Evolutionary conservation across 2,888 invertebrate genomes (phyloP).

Genomic region (Dynastes tityus): DNA sequence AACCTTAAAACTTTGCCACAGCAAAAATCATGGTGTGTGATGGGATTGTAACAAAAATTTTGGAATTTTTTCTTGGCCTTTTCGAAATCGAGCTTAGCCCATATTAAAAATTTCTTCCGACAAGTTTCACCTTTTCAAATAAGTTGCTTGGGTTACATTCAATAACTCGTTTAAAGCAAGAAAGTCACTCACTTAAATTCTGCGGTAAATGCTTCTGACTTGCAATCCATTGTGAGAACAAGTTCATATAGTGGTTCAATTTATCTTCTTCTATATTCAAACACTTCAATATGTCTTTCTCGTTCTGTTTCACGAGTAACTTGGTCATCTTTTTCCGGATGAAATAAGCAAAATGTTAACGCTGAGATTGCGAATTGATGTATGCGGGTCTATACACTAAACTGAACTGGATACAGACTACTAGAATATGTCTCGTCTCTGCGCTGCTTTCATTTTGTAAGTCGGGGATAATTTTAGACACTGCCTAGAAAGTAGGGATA

Average conservation of each 20-base stretch:
- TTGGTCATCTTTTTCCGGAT: not conserved
- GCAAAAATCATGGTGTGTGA: not conserved
- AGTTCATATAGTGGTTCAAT: not conserved
- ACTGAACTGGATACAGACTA: too few relatives aligned
- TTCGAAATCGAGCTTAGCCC: slow-evolving; percentile 19
- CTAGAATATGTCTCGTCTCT: too few relatives aligned
- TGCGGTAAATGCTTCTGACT: slow-evolving; percentile 9
- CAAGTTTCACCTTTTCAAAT: not conserved
- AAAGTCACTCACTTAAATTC: not conserved
- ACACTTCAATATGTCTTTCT: not conserved
- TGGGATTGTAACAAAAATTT: not conserved
- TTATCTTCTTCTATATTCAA: slow-evolving; percentile 11
- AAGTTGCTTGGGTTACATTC: not conserved
- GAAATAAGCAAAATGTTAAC: too few relatives aligned
- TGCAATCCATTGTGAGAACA: slow-evolving; percentile 4
- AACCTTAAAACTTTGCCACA: not conserved
- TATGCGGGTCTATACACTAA: too few relatives aligned
- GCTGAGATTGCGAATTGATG: too few relatives aligned
- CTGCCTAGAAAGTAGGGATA: too few relatives aligned
- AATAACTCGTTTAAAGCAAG: not conserved
- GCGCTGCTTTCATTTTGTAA: too few relatives aligned
- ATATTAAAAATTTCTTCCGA: not conserved
- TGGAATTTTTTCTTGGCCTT: slow-evolving; percentile 9
- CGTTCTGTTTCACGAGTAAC: not conserved
- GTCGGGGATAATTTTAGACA: too few relatives aligned